phyloP scores from a whole-genome alignment of 2,888 invertebrate species.

The Sipha maydis region DNA sequence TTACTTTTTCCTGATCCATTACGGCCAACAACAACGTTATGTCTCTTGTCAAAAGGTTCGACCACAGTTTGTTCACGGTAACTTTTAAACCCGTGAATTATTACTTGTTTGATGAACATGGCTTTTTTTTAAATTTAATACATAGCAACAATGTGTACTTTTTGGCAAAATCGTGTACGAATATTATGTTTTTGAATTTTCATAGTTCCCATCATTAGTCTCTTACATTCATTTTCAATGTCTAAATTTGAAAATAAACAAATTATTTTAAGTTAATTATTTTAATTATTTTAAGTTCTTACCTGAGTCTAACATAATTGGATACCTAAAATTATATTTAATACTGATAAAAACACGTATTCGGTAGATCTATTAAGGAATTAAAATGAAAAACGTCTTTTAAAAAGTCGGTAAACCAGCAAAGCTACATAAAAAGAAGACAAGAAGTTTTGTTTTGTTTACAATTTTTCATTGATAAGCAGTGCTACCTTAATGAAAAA shows the following conservation, averaged over 20 bases:
- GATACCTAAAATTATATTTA: neutral
- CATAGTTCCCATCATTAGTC: constrained; percentile 32
- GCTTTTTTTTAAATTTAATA: constrained; percentile 1
- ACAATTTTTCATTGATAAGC: constrained; percentile 61
- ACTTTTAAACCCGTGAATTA: constrained; percentile 99
- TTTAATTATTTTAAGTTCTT: constrained; percentile 14
- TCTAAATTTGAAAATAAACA: constrained; percentile 36
- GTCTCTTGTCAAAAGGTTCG: constrained; percentile 95
- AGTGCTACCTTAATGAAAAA: constrained; percentile 52
- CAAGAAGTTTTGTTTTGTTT: constrained; percentile 60
- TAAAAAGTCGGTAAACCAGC: constrained; percentile 58
- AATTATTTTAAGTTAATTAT: constrained; percentile 12
- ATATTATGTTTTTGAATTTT: constrained; percentile 47
- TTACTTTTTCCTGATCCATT: constrained; percentile 99
- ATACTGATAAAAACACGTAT: neutral
- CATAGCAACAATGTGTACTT: neutral
- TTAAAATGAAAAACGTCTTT: constrained; percentile 41
- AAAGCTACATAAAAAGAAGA: constrained; percentile 25
- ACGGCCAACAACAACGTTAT: constrained; percentile 98
- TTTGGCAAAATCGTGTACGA: constrained; percentile 34
- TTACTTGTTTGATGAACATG: constrained; percentile 76
- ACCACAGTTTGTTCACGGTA: constrained; percentile 98
- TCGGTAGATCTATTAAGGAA: neutral
- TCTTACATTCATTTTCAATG: constrained; percentile 28
- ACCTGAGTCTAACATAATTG: constrained; percentile 41